Percentiles rank a stretch among this genome's conserved stretches.
phyloP scores from a whole-genome alignment of 2,113 vertebrate species.

The Setophaga kirtlandii region DNA sequence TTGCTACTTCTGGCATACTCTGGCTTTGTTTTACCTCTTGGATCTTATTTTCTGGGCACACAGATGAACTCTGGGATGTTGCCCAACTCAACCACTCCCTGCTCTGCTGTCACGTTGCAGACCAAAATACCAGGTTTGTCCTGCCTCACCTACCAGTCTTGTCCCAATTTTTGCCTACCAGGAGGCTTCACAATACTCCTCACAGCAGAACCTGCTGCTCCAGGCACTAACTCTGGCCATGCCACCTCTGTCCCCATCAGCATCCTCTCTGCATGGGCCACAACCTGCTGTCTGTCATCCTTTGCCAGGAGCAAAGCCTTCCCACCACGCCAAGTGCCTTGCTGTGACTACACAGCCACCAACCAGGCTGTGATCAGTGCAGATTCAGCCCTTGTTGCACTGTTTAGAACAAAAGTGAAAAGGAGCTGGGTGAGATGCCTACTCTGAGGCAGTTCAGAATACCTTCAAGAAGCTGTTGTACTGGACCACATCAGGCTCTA shows the following conservation, averaged over 20 bases:
- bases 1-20: background rate
- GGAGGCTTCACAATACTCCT: background rate
- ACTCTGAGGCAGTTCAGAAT: background rate
- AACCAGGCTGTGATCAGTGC: background rate
- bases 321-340: fast-evolving
- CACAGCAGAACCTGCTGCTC: background rate
- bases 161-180: background rate
- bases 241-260: background rate
- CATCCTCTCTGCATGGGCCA: background rate
- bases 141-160: background rate
- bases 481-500: background rate
- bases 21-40: background rate
- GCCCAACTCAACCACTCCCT: background rate
- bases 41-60: background rate
- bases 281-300: fast-evolving
- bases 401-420: background rate
- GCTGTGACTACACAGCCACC: fast-evolving
- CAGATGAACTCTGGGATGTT: background rate
- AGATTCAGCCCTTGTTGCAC: background rate
- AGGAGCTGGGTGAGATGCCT: background rate
- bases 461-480: background rate
- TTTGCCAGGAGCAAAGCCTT: fast-evolving
- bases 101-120: background rate
- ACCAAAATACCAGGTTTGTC: background rate
- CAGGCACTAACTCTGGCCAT: background rate